Evolutionary conservation across 1,140 invertebrate species (phyloP).

Genomic region (Anastrepha obliqua): DNA sequence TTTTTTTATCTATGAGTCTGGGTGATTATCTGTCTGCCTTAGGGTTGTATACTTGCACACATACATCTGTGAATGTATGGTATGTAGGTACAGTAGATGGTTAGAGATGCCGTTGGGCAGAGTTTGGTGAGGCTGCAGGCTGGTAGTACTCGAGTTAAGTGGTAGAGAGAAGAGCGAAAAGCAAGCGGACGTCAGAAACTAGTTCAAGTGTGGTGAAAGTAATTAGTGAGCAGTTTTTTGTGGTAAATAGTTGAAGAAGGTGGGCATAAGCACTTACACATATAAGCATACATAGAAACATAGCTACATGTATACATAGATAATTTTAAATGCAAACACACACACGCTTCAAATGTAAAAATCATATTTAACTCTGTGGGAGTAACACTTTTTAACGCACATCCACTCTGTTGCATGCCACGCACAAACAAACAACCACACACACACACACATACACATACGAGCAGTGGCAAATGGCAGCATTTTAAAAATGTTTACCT

Average conservation of each 20-base stretch:
- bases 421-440: background rate
- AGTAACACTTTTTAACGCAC: background rate
- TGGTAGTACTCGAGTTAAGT: constrained; percentile 10
- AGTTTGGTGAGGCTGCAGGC: background rate
- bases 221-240: constrained; percentile 43
- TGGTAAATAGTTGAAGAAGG: background rate
- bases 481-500: constrained; percentile 20
- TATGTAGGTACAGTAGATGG: background rate
- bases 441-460: background rate
- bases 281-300: background rate
- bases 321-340: background rate
- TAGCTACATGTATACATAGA: too few species aligned
- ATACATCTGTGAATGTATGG: background rate
- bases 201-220: constrained; percentile 48
- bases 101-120: background rate
- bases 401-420: background rate
- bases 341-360: background rate
- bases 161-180: background rate
- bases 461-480: background rate
- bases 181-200: background rate
- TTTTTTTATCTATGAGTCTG: background rate
- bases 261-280: background rate
- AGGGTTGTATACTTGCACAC: too few species aligned
- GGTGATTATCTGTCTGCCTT: constrained; percentile 37
- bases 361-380: background rate